phyloP scores from a whole-genome alignment of 2,113 vertebrate species.

The Phyllopteryx taeniolatus region DNA sequence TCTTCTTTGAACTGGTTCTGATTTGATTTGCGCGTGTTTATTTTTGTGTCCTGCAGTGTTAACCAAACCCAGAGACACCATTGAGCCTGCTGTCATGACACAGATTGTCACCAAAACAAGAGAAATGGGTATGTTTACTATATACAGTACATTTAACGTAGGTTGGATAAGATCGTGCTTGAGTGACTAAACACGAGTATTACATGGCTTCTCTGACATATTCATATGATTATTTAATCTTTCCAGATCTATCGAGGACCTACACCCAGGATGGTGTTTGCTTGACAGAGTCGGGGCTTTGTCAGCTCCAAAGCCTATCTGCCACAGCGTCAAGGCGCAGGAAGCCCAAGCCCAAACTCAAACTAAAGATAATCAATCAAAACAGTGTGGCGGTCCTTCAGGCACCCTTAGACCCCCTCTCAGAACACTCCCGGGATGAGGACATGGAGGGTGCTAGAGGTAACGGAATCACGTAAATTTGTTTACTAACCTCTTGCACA shows the following conservation, averaged over 20 bases:
- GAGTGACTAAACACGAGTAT: background rate
- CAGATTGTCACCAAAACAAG: conserved; percentile 87
- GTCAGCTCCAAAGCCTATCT: conserved; percentile 93
- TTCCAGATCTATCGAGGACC: conserved; percentile 86
- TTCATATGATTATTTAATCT: conserved; percentile 1
- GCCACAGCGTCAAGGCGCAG: conserved; percentile 87
- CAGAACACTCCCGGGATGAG: conserved; percentile 87
- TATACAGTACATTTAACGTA: background rate
- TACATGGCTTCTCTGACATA: background rate
- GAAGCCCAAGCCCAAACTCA: conserved; percentile 93
- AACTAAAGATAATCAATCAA: conserved; percentile 98
- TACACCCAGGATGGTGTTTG: conserved; percentile 98
- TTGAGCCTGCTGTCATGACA: conserved; percentile 82
- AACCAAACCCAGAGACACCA: conserved; percentile 80
- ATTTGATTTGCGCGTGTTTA: conserved; percentile 5
- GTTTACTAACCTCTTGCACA: background rate
- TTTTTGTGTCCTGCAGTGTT: conserved; percentile 35
- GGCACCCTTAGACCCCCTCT: conserved; percentile 85
- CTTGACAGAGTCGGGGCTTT: conserved; percentile 93
- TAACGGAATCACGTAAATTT: conserved; percentile 50
- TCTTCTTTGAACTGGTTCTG: background rate
- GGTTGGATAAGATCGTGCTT: background rate
- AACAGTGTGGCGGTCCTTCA: conserved; percentile 98
- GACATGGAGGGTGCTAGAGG: conserved; percentile 91
- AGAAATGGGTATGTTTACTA: conserved; percentile 81